Evolutionary conservation across 2,113 vertebrate genomes (phyloP).

Genomic region (Cyprinus carpio): DNA sequence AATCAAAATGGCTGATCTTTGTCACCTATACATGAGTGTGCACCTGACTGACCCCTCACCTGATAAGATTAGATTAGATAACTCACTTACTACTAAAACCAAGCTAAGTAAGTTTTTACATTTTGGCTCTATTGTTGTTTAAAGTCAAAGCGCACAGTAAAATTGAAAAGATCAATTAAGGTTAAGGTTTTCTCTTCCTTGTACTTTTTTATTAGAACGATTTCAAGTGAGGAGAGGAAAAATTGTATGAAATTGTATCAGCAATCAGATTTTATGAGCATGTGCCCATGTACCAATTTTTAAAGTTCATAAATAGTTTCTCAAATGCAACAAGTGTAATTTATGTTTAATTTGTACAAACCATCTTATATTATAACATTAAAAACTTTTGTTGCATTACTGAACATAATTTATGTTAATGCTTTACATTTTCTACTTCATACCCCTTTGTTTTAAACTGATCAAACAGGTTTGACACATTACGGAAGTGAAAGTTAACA

Average conservation of each 20-base stretch:
- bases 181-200: not conserved
- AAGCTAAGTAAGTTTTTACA: not conserved
- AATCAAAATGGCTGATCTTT: slow-evolving; percentile 65
- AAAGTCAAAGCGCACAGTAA: not conserved
- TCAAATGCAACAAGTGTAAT: not conserved
- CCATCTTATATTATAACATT: not conserved
- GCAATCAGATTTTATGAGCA: not conserved
- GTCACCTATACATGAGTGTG: slow-evolving; percentile 47
- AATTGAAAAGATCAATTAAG: not conserved
- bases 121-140: not conserved
- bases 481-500: slow-evolving; percentile 77
- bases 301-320: not conserved
- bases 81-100: slow-evolving; percentile 18
- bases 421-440: slow-evolving; percentile 34
- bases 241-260: not conserved
- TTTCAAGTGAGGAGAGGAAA: not conserved
- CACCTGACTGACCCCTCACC: slow-evolving; percentile 55
- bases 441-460: slow-evolving; percentile 65
- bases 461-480: slow-evolving; percentile 82
- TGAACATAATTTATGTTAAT: not conserved
- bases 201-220: not conserved
- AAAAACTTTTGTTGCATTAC: not conserved
- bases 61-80: slow-evolving; percentile 42
- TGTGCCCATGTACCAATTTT: not conserved
- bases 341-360: not conserved